Percentiles rank a stretch among this genome's conserved stretches.
These are phyloP conservation scores for Cremastinae sp. DNA, from an alignment of 2,888 invertebrate genomes.

Conservation along the genomic window DNA sequence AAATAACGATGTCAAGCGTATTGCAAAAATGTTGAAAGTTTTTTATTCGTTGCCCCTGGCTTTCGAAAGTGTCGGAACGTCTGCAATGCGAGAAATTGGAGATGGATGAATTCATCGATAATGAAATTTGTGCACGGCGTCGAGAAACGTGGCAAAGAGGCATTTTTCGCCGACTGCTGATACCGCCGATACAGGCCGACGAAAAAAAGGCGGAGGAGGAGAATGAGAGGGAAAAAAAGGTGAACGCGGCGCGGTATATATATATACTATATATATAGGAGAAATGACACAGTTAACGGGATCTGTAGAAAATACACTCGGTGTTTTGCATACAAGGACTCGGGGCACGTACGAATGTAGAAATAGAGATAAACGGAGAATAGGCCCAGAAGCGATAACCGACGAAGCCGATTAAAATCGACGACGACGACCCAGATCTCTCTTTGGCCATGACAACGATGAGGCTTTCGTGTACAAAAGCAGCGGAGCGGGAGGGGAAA, in stretches of 20 bases:
- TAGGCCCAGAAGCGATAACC: constrained; percentile 57
- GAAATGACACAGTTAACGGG: constrained; percentile 6
- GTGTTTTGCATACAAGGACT: too few species aligned
- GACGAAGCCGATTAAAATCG: constrained; percentile 77
- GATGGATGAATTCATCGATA: constrained; percentile 32
- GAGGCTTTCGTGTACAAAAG: constrained; percentile 32
- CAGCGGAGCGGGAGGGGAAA: too few species aligned
- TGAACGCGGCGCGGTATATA: too few species aligned
- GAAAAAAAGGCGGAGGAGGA: too few species aligned
- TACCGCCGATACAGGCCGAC: constrained; percentile 40
- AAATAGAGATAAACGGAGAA: constrained; percentile 25
- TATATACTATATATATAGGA: background rate
- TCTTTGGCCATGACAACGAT: constrained; percentile 64
- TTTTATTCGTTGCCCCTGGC: too few species aligned
- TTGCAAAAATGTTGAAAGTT: too few species aligned
- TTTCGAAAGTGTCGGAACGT: background rate
- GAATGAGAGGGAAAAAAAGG: too few species aligned
- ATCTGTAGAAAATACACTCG: background rate
- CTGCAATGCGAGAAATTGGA: constrained; percentile 19
- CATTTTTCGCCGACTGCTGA: constrained; percentile 69
- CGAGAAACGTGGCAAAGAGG: constrained; percentile 47
- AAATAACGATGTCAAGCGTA: too few species aligned
- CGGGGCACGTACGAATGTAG: too few species aligned
- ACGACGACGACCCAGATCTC: constrained; percentile 79
- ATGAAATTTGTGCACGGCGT: constrained; percentile 34